A percentile compares a stretch with the other conserved stretches of the same genome.
phyloP scores from a whole-genome alignment of 2,797 vertebrate genomes.

The Picus viridis region DNA sequence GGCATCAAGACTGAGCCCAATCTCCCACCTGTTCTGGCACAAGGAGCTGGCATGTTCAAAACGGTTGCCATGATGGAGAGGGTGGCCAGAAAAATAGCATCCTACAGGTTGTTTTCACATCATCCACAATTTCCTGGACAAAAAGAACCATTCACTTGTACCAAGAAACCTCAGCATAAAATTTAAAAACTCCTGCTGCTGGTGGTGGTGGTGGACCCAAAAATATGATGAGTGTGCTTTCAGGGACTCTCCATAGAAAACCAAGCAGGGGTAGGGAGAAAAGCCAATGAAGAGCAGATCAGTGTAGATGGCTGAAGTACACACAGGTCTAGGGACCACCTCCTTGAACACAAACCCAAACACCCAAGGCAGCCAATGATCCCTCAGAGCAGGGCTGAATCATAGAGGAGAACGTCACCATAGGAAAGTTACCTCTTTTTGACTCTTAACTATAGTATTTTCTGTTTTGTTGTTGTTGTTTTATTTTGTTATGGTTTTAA shows the following conservation, averaged over 20 bases:
- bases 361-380: not conserved
- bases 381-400: not conserved
- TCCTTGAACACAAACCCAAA: accelerated
- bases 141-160: not conserved
- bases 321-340: not conserved
- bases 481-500: too few species aligned
- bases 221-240: not conserved
- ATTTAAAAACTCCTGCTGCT: not conserved
- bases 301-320: not conserved
- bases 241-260: not conserved
- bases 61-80: not conserved
- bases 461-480: too few species aligned
- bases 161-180: not conserved
- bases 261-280: not conserved
- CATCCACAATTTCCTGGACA: not conserved
- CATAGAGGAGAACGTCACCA: not conserved
- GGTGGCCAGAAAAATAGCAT: accelerated
- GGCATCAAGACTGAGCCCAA: not conserved
- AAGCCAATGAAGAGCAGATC: not conserved
- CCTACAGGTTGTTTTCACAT: not conserved
- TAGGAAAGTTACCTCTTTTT: not conserved
- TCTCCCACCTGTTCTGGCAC: not conserved
- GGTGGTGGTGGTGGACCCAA: not conserved
- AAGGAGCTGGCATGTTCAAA: not conserved
- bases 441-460: not conserved